Base-by-base conservation (phyloP, 1,140 invertebrate genomes). In the Conus ventricosus region DNA sequence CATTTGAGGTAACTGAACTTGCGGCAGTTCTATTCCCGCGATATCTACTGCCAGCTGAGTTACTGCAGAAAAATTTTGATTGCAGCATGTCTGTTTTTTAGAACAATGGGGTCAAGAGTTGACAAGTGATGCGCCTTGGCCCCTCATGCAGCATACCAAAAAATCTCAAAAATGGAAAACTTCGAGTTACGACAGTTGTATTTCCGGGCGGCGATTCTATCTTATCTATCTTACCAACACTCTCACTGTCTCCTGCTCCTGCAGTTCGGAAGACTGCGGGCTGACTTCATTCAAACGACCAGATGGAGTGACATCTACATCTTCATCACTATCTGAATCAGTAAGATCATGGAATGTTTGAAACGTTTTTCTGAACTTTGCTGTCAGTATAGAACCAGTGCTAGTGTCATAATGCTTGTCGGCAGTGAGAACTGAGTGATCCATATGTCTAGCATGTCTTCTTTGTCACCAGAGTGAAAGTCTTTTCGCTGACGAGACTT, bases 261-360 rank as follows among this genome's bases (percentile, higher is more conserved):
- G n/a, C 39, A 80, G 76, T 80, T 51, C n/a, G 0, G n/a, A 80
- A 80, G n/a, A 80, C 76, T 80, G 76, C 76, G 0, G 11, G 76
- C n/a, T 80, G 76, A 25, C 39, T 25, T 80, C 76, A 80, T 51
- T n/a, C n/a, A 80, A 63, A 63, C 60, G 60, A 63, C 60, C 10
- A 63, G 60, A 63, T 63, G 60, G 60, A 63, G 60, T 57, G 55
- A 71, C 63, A n/a, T 84, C n/a, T 39, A 55, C 63, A 85, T n/a
- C 55, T 63, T 85, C 84, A 20, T 85, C 54, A 55, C 23, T 53
- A 85, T 85, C 84, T 55, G 84, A 85, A 85, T 85, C 57, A 20
- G 53, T 15, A 85, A 85, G 84, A 25, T 85, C 63, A 63, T 63
- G 55, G 27, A 85, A 85, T 60, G 15, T 23, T 60, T 63, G 7